Conservation (phyloP, 1,140 invertebrate genomes). For the Cydia amplana region DNA sequence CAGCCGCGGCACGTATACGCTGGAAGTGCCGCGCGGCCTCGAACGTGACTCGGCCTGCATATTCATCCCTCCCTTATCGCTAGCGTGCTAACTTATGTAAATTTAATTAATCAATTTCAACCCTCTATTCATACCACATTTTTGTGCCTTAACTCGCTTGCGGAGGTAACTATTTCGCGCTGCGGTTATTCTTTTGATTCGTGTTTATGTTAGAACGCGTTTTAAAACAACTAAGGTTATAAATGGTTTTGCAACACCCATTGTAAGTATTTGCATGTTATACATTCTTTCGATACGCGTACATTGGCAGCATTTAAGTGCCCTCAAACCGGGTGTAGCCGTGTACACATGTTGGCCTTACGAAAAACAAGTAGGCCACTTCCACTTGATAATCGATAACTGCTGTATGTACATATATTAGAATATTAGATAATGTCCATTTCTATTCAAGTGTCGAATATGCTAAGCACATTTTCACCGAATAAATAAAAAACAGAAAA, state of each 20-base stretch:
- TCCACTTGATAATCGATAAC: no score
- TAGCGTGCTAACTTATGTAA: conserved; percentile 75
- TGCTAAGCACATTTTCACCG: no score
- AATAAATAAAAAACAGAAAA: no score
- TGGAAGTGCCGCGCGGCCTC: conserved; percentile 35
- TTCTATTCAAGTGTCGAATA: no score
- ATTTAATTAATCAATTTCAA: conserved; percentile 76
- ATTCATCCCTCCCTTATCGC: conserved; percentile 67
- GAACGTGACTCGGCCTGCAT: conserved; percentile 71
- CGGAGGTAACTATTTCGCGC: conserved; percentile 15
- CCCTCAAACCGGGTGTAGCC: no score
- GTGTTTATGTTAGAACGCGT: not conserved
- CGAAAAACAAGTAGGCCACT: no score
- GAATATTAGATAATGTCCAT: no score
- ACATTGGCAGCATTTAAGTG: not conserved
- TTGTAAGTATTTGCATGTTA: not conserved
- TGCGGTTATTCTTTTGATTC: conserved; percentile 7
- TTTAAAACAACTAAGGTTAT: not conserved
- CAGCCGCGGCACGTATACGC: conserved; percentile 41
- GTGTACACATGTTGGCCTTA: no score
- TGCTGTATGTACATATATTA: no score
- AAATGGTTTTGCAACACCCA: not conserved
- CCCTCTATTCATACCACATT: conserved; percentile 45
- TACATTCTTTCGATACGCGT: not conserved
- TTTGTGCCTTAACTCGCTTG: conserved; percentile 17